These are phyloP conservation scores for Mormyrus hasselquistii DNA, from an alignment of 2,797 vertebrate genomes.

Conservation along the genomic window DNA sequence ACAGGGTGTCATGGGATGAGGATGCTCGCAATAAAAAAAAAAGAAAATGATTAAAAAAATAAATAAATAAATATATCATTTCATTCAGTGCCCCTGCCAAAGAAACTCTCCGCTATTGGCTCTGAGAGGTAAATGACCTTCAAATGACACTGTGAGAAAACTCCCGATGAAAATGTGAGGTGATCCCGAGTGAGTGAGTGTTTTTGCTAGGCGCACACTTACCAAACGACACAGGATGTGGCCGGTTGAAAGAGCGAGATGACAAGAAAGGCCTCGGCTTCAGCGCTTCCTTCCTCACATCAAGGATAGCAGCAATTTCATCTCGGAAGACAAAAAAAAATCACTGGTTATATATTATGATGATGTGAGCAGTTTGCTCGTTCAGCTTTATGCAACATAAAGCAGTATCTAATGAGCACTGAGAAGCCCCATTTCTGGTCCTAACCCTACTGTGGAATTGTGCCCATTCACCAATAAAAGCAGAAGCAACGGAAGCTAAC, in stretches of 20 bases:
- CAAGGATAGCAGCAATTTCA: not conserved
- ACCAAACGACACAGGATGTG: conserved; percentile 7
- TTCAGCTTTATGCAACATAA: not conserved
- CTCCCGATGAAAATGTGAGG: not conserved
- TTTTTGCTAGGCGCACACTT: not conserved
- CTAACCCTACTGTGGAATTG: not conserved
- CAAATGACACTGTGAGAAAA: not conserved
- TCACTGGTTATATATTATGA: not conserved
- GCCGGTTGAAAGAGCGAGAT: not conserved
- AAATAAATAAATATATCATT: not conserved
- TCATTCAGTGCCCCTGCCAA: not conserved
- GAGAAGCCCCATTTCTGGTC: not conserved
- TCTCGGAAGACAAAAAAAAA: not conserved
- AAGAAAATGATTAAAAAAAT: not conserved
- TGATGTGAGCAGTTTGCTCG: not conserved
- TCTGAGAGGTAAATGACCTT: not conserved
- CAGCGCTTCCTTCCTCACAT: conserved; percentile 7
- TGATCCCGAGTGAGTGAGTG: not conserved
- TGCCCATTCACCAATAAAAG: not conserved
- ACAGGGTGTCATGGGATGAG: not conserved
- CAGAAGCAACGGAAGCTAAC: not conserved
- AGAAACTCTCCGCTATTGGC: not conserved
- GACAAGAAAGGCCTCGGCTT: not conserved
- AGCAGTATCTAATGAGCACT: not conserved
- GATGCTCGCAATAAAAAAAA: not conserved